phyloP scores from a whole-genome alignment of 2,797 vertebrate species.

The Phrynocephalus guinanensis region DNA sequence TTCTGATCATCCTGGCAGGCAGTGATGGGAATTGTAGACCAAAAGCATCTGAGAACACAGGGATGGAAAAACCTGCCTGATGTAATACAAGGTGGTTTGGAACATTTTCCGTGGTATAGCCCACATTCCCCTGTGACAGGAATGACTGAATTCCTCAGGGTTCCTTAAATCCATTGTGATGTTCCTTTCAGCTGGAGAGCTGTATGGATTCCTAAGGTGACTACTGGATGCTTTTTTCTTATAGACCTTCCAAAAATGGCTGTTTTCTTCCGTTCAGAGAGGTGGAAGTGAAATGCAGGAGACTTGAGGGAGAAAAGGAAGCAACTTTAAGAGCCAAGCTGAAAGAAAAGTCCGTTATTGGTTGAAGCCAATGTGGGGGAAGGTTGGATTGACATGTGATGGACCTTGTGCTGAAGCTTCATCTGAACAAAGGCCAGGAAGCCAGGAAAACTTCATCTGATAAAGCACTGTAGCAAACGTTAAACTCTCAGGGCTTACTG shows the following conservation, averaged over 20 bases:
- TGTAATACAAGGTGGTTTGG: background rate
- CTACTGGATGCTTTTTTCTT: conserved; percentile 46
- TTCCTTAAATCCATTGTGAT: conserved; percentile 17
- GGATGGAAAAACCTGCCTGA: background rate
- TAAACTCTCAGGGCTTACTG: background rate
- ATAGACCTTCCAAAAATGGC: conserved; percentile 58
- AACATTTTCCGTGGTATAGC: background rate
- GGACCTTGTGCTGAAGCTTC: conserved; percentile 25
- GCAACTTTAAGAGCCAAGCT: conserved; percentile 12
- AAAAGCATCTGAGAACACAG: background rate
- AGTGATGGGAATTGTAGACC: background rate
- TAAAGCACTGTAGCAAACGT: background rate
- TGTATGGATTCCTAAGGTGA: conserved; percentile 38
- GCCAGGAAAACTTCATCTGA: background rate
- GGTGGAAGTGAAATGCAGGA: conserved; percentile 50
- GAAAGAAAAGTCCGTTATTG: conserved; percentile 38
- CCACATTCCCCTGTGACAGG: background rate
- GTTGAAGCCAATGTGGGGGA: conserved; percentile 29
- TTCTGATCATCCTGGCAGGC: too few relatives aligned
- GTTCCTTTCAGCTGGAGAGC: conserved; percentile 29
- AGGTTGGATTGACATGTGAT: conserved; percentile 36
- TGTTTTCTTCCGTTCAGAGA: conserved; percentile 63
- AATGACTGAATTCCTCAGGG: background rate
- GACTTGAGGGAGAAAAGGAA: conserved; percentile 41
- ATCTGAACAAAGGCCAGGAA: background rate